Base-by-base conservation (phyloP, 1,140 invertebrate species). In the Lepidurus arcticus region DNA sequence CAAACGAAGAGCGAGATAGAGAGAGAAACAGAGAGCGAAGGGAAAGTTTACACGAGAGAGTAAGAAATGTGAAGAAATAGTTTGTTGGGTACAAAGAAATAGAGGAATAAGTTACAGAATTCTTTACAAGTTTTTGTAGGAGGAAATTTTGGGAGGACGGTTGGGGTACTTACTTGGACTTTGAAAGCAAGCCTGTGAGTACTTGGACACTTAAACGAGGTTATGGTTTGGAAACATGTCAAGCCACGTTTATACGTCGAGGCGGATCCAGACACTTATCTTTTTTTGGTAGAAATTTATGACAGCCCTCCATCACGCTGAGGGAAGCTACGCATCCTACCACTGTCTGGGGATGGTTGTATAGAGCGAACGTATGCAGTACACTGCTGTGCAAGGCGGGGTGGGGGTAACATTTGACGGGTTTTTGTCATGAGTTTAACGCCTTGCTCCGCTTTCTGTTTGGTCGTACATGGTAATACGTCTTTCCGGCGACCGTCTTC, bases 171-270 rank as follows among this genome's bases (percentile, higher is more conserved):
- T 34, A 34, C 34, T 34, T 34, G 34, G 34, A 34, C 34, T 34
- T 34, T 34, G 34, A 34, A 34, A 34, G 34, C 34, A 34, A 34
- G 34, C 34, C 2, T 34, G 34, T 34, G 3, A 34, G 34, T 34
- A 34, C 34, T 34, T 34, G 4, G 53, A 65, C 53, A 65, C 53
- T 65, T 65, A 65, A 65, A 16, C 53, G 53, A 65, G 53, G 53
- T 65, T 65, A 65, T 65, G 53, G 53, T 65, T 65, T 65, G 53
- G 53, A 65, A 65, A 65, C 21, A 65, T 65, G 53, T 65, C 53
- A 65, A 65, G 16, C 21, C 53, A 21, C 53, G 53, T 34, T 65
- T 65, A 65, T 13, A 9, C 53, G 53, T 65, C 53, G 21, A 65
- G 21, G 21, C 53, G 53, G 53, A 65, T 65, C 53, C 53, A 9